Conservation (phyloP, 2,113 vertebrate species). For the Prunella fulvescens region DNA sequence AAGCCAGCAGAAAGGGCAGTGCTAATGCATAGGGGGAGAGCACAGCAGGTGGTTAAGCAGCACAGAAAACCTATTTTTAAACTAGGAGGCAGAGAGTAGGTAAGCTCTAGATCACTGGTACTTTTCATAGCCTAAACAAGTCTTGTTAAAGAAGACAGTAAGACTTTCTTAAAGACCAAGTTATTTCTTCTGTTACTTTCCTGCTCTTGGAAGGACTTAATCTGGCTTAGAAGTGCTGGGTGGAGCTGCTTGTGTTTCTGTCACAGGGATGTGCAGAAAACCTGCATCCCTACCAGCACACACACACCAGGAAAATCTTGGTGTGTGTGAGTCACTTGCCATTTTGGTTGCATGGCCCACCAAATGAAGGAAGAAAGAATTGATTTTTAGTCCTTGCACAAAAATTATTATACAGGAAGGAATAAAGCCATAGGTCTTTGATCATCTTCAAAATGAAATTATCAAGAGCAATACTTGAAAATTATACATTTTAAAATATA, state of each 20-base stretch:
- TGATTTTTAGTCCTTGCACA: neutral
- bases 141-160: neutral
- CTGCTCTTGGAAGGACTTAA: neutral
- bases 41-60: constrained; percentile 35
- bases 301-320: neutral
- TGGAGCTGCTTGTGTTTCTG: neutral
- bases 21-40: neutral
- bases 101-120: neutral
- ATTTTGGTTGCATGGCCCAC: neutral
- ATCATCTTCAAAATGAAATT: neutral
- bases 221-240: neutral
- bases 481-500: neutral
- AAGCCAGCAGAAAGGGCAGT: constrained; percentile 49
- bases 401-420: neutral
- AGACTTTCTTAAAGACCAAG: neutral
- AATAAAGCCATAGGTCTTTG: neutral
- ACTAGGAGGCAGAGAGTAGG: constrained; percentile 18
- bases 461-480: neutral
- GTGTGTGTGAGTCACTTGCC: neutral
- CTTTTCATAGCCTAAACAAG: neutral
- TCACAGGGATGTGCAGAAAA: neutral
- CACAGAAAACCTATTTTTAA: constrained; percentile 44
- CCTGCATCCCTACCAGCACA: neutral
- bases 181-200: neutral
- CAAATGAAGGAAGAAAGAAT: neutral